Evolutionary conservation across 1,140 invertebrate genomes (phyloP).

Genomic region (Geopemphigus sp.): DNA sequence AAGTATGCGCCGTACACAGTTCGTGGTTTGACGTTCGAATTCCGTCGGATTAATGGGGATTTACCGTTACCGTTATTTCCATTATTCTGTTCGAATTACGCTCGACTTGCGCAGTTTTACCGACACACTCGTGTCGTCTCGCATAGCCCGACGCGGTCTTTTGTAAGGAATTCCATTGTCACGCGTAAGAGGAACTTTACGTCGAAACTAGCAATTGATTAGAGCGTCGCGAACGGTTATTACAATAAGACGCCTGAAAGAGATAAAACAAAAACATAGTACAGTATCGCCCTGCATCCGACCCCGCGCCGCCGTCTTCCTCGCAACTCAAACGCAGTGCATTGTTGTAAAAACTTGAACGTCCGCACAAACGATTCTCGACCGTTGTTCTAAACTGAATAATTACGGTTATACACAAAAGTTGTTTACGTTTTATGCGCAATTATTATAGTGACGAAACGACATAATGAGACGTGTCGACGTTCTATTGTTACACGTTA

Average conservation of each 20-base stretch:
- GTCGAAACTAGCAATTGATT: background rate
- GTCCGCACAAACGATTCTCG: background rate
- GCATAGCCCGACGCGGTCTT: background rate
- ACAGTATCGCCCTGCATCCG: no score
- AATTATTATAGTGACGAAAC: background rate
- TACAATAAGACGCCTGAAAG: background rate
- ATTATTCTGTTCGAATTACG: no score
- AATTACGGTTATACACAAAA: constrained; percentile 14
- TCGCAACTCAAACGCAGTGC: background rate
- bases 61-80: no score
- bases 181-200: background rate
- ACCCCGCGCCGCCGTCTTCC: no score
- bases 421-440: constrained; percentile 19
- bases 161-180: background rate
- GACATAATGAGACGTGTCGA: background rate
- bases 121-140: background rate
- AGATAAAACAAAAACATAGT: background rate
- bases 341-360: constrained; percentile 11
- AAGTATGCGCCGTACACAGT: no score
- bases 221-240: background rate
- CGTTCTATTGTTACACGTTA: background rate
- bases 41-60: no score
- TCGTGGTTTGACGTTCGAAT: no score
- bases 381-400: background rate
- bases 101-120: no score